Percentiles rank a stretch among this genome's conserved stretches.
Evolutionary conservation across 2,797 vertebrate genomes (phyloP).

Genomic region (Clamator glandarius): DNA sequence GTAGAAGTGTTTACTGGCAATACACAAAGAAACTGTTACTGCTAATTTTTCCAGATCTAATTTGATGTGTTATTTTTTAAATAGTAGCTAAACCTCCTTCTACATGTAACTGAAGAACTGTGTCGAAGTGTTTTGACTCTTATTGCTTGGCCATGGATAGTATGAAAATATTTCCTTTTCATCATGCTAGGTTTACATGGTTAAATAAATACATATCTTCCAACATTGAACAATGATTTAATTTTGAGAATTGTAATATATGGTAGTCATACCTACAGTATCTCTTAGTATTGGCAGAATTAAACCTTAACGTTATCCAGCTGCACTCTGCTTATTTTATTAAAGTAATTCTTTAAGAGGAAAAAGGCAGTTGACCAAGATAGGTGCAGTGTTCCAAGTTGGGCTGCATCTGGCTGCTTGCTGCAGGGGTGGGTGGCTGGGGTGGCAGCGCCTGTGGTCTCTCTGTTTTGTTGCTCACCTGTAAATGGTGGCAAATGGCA

Average conservation of each 20-base stretch:
- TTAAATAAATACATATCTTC: not conserved
- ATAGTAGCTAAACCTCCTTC: not conserved
- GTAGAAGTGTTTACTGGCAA: not conserved
- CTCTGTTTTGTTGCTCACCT: slow-evolving; percentile 31
- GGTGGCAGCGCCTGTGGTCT: not conserved
- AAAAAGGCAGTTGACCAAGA: not conserved
- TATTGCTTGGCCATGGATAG: not conserved
- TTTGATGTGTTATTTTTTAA: not conserved
- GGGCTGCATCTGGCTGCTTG: not conserved
- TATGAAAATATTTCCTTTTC: not conserved
- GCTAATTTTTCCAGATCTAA: not conserved
- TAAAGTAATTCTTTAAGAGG: not conserved
- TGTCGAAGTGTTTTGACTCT: not conserved
- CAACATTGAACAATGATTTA: not conserved
- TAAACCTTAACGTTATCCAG: not conserved
- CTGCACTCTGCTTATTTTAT: not conserved
- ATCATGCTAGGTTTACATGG: not conserved
- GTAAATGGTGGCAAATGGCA: slow-evolving; percentile 58
- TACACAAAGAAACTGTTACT: not conserved
- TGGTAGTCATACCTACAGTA: not conserved
- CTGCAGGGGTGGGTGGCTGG: not conserved
- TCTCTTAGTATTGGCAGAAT: not conserved
- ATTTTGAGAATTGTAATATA: not conserved
- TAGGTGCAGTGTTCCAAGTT: not conserved
- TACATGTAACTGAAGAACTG: not conserved